Base-by-base conservation (phyloP, 2,888 invertebrate species). In the Eilema sororculum region DNA sequence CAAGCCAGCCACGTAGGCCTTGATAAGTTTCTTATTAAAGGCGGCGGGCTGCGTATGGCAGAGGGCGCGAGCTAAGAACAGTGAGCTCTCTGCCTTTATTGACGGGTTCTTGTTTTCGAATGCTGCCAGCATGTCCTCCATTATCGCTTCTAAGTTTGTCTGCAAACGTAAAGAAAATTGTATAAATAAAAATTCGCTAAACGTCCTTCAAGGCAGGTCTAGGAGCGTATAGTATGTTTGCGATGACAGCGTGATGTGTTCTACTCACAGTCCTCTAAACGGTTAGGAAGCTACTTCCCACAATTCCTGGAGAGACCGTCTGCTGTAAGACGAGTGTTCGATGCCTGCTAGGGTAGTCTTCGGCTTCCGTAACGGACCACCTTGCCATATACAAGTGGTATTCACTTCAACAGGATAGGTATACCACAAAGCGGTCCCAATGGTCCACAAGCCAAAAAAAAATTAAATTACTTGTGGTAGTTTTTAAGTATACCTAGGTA, bases 101-200 rank as follows among this genome's bases (percentile, higher is more conserved):
- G 97, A 97, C 0, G 99, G 99, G 92, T 99, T 99, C 93, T 99
- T 99, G 89, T 98, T 98, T 71, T 97, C 98, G 74, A 99, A 96
- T 0, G 98, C 98, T 62, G 97, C 97, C 0, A 98, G 85, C 80
- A 98, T 96, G 86, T 98, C 98, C 85, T 99, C 99, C 85, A 97
- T 96, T 87, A 98, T 97, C 0, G 96, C 96, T 93, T 98, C 98
- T 56, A 98, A 91, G 68, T 96, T 97, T 3, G 98, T 98, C 97
- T 99, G 95, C 10, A n/a, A 16, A 62, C 3, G n/a, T n/a, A 60
- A 60, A 46, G 20, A 46, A 46, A 12, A 13, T 33, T 3, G 3
- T 46, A 46, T 46, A 4, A 41, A 16, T 41, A 16, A 41, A 16
- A 41, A 16, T 41, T 41, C 37, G 37, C 13, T 37, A 37, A 37